These are phyloP conservation scores for Trididemnum nubilum DNA, from an alignment of 23 tunicate species.

Conservation along the genomic window DNA sequence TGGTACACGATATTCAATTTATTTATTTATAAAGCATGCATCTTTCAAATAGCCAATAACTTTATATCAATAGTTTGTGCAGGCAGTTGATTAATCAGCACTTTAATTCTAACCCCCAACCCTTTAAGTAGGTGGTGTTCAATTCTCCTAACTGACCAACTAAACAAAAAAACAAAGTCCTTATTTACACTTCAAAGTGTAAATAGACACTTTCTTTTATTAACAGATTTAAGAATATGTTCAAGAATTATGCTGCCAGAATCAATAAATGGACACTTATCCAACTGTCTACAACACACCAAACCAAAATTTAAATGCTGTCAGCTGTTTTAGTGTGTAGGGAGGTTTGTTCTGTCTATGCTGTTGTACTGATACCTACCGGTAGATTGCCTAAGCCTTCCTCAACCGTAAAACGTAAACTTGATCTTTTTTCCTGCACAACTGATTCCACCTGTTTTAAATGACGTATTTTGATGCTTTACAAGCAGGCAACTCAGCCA, in stretches of 20 bases:
- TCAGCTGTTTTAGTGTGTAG: neutral
- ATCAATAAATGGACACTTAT: neutral
- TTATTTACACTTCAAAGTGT: neutral
- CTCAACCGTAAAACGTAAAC: neutral
- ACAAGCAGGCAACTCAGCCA: slow-evolving; percentile 1
- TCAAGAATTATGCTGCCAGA: neutral
- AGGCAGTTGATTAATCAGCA: no score
- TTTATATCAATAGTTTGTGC: no score
- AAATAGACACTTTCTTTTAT: neutral
- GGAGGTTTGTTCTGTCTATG: neutral
- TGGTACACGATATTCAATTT: no score
- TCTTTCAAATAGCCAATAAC: no score
- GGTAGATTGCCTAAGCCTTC: neutral
- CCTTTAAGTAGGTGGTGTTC: no score
- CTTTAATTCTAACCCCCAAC: no score
- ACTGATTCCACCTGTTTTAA: slow-evolving; percentile 1
- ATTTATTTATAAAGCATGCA: no score
- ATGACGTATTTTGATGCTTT: slow-evolving; percentile 16
- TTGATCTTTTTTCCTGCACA: neutral
- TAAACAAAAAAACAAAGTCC: no score
- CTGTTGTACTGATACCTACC: neutral
- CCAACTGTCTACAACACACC: neutral
- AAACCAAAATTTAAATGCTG: neutral
- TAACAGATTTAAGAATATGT: neutral
- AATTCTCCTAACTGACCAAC: no score